Evolutionary conservation across 2,888 invertebrate species (phyloP).

Genomic region (Ctenicera cuprea): DNA sequence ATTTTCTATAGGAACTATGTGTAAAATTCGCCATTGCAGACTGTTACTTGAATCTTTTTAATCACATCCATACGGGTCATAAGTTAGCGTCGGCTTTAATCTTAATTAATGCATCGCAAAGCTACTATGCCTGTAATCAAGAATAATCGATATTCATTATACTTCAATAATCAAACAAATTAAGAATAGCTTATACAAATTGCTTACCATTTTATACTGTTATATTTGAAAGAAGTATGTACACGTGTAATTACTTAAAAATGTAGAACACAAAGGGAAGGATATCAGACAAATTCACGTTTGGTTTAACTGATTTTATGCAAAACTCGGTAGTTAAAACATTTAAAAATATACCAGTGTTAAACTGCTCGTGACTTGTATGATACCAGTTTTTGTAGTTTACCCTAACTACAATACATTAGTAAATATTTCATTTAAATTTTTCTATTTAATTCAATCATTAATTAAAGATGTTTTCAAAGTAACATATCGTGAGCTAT

Average conservation of each 20-base stretch:
- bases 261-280: not conserved
- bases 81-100: conserved; percentile 23
- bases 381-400: no score
- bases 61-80: not conserved
- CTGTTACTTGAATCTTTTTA: not conserved
- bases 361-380: no score
- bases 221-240: not conserved
- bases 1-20: not conserved
- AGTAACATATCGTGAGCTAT: not conserved
- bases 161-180: conserved; percentile 24
- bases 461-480: no score
- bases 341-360: no score
- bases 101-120: conserved; percentile 32
- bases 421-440: no score
- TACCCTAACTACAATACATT: no score
- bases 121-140: conserved; percentile 29
- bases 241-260: not conserved
- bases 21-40: not conserved
- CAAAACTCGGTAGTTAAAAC: no score
- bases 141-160: conserved; percentile 37
- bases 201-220: not conserved
- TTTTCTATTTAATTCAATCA: no score
- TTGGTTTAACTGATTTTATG: no score
- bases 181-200: conserved; percentile 17
- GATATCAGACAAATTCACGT: no score